Evolutionary conservation across 64 coral and sea anemone species (phyloP).

Genomic region (Montipora cactus): DNA sequence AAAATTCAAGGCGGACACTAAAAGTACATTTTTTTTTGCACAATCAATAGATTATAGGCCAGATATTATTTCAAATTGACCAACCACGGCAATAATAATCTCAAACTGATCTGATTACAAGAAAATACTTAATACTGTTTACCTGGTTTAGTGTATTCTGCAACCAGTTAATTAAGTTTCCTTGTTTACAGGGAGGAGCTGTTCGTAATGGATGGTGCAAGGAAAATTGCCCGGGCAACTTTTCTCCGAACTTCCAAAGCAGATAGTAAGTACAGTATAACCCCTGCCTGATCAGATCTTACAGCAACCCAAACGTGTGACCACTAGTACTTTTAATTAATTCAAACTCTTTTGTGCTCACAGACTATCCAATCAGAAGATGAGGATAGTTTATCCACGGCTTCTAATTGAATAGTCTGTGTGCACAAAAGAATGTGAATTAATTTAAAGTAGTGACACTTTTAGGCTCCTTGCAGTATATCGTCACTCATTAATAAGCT

Average conservation of each 20-base stretch:
- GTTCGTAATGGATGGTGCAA: too few relatives aligned
- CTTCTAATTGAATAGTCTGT: constrained; percentile 1
- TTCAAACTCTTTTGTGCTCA: too few relatives aligned
- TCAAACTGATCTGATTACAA: constrained; percentile 1
- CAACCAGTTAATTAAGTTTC: constrained; percentile 1
- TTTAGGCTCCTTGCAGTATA: constrained; percentile 1
- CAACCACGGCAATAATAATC: constrained; percentile 1
- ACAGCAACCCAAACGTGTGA: too few relatives aligned
- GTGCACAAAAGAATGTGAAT: too few relatives aligned
- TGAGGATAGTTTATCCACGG: background rate
- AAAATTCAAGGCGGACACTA: background rate
- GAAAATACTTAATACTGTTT: background rate
- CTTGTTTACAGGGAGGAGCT: background rate
- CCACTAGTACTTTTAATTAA: too few relatives aligned
- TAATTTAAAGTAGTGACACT: background rate
- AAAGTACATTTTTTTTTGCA: background rate
- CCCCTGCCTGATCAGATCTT: too few relatives aligned
- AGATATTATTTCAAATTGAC: constrained; percentile 2
- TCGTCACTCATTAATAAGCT: background rate
- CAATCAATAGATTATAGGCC: constrained; percentile 1
- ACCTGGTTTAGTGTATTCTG: background rate
- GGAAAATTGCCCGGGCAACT: too few relatives aligned
- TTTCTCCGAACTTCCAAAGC: too few relatives aligned
- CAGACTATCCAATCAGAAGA: background rate
- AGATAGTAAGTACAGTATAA: too few relatives aligned